Conservation (phyloP, 2,113 vertebrate genomes). For the Aramus guarauna region DNA sequence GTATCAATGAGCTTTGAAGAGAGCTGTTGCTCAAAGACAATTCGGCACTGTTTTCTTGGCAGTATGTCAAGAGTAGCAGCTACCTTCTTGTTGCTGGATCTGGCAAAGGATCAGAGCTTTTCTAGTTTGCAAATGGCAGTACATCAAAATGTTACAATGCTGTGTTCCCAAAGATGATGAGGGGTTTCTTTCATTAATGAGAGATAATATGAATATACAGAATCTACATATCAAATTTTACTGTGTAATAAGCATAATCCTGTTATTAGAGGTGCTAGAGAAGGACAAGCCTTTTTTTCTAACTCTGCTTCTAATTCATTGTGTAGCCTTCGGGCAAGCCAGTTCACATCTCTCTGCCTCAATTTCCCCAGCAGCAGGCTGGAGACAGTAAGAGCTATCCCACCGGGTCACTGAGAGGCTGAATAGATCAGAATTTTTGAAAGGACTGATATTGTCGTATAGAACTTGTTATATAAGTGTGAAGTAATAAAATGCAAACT, state of each 20-base stretch:
- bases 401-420: not conserved
- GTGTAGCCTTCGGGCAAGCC: not conserved
- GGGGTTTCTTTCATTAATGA: not conserved
- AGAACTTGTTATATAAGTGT: not conserved
- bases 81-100: not conserved
- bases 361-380: not conserved
- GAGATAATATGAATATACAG: not conserved
- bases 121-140: not conserved
- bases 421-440: not conserved
- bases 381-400: not conserved
- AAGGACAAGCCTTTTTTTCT: not conserved
- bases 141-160: not conserved
- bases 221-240: not conserved
- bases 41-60: slow-evolving; percentile 5
- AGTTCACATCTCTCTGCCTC: not conserved
- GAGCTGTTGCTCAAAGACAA: not conserved
- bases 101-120: slow-evolving; percentile 4
- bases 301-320: not conserved
- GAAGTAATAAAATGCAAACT: not conserved
- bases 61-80: not conserved
- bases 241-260: not conserved
- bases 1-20: slow-evolving; percentile 8
- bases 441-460: not conserved
- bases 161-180: not conserved
- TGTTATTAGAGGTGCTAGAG: not conserved